Base-by-base conservation (phyloP, 2,888 invertebrate genomes). In the Mythimna loreyi region DNA sequence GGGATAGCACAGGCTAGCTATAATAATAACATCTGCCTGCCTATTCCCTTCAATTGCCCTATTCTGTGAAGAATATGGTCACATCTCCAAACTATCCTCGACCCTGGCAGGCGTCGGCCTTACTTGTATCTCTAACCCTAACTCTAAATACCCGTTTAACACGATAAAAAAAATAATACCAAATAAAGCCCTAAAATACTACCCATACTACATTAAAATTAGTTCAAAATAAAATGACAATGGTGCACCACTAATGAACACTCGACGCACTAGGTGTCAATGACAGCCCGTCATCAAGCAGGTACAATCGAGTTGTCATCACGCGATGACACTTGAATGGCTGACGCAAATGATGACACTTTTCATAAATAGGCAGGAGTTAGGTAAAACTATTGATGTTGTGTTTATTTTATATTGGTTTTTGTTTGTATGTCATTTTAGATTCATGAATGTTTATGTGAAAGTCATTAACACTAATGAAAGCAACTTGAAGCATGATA, bases 191-290 rank as follows among this genome's bases (percentile, higher is more conserved):
- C 33, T 33, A 47, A 40, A 56, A 43, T 64, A 33, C 11, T 45
- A 40, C 50, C 36, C 43, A 50, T 59, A 47, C 21, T 40, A 50
- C 45, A 52, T 40, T 23, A 28, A 73, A 79, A 66, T 66, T 62
- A 67, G 59, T 63, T 16, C 50, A 53, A 80, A 74, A 74, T 67
- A 80, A 68, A 63, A 75, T 53, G 52, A 67, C 50, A 74, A 80
- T 70, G 9, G 61, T 43, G 59, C 45, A 50, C 49, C 73, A 63
- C 65, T 78, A 72, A 78, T 70, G 67, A 72, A 53, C 57, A 71
- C 71, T 80, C 69, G 45, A 67, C 65, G 74, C 77, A 61, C 71
- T 75, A 78, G 74, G 72, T 82, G 84, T 81, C 79, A 68, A 1
- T 77, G 80, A 77, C 85, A 85, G 78, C 9, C 21, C 57, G 16